Evolutionary conservation across 2,888 invertebrate species (phyloP).

Genomic region (Deilephila porcellus): DNA sequence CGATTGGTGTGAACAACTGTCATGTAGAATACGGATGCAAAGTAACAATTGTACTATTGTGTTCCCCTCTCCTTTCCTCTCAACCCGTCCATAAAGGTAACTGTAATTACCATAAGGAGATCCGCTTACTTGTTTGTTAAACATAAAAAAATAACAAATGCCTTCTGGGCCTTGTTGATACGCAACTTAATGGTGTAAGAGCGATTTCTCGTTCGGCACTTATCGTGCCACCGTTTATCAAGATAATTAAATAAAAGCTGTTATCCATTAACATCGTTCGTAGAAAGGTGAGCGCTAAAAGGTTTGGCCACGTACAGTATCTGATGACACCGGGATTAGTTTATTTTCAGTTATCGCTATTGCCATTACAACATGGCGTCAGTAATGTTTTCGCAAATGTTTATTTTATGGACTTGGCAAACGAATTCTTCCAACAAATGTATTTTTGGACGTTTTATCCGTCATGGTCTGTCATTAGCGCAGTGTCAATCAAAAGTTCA

Average conservation of each 20-base stretch:
- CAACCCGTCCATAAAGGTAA: too few species aligned
- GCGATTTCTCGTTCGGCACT: conserved; percentile 1
- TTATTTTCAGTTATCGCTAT: conserved; percentile 33
- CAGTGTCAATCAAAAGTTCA: conserved; percentile 68
- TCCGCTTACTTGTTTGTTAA: too few species aligned
- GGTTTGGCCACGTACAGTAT: conserved; percentile 34
- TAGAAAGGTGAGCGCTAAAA: conserved; percentile 34
- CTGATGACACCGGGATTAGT: conserved; percentile 29
- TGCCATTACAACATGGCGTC: conserved; percentile 19
- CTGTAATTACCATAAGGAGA: too few species aligned
- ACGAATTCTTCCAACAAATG: neutral
- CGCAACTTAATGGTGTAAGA: conserved; percentile 4
- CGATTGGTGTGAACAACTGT: too few species aligned
- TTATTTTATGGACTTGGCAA: conserved; percentile 11
- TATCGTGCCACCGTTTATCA: conserved; percentile 15
- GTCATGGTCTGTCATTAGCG: conserved; percentile 55
- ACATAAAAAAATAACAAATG: neutral
- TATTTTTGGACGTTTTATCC: conserved; percentile 1
- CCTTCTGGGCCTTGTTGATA: neutral
- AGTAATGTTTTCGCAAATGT: neutral
- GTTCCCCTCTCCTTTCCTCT: too few species aligned
- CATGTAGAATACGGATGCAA: too few species aligned
- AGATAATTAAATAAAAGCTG: conserved; percentile 15
- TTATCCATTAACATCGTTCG: conserved; percentile 9
- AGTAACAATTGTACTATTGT: too few species aligned